phyloP scores from a whole-genome alignment of 1,140 invertebrate genomes.

The Paracyclopina nana region DNA sequence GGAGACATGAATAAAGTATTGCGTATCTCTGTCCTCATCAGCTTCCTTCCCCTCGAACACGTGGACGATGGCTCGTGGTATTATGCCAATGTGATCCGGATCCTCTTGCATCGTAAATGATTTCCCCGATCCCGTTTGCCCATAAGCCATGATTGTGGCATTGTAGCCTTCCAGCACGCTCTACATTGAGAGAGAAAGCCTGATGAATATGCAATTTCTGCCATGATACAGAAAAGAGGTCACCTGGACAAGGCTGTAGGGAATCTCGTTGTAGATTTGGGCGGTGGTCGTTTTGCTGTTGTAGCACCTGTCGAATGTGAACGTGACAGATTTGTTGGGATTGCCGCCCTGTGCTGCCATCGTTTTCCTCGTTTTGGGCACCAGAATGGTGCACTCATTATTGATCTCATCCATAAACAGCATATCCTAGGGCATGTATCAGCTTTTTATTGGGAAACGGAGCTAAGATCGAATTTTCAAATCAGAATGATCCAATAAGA shows the following conservation, averaged over 20 bases:
- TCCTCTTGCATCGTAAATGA: conserved; percentile 16
- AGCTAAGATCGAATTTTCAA: too few relatives aligned
- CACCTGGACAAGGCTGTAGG: conserved; percentile 9
- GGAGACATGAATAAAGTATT: conserved; percentile 5
- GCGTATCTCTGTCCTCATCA: conserved; percentile 11
- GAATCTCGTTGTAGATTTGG: conserved; percentile 13
- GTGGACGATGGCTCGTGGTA: conserved; percentile 11
- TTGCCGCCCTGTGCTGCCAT: background rate
- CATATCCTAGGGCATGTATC: conserved; percentile 4
- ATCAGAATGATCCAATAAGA: too few relatives aligned
- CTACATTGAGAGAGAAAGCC: background rate
- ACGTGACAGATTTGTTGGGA: conserved; percentile 5
- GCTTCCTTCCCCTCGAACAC: conserved; percentile 11
- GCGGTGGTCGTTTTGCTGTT: conserved; percentile 6
- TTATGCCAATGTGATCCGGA: conserved; percentile 13
- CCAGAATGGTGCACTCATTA: conserved; percentile 12
- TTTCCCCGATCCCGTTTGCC: conserved; percentile 14
- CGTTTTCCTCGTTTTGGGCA: background rate
- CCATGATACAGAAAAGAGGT: background rate
- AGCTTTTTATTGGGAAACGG: too few relatives aligned
- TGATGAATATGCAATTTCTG: too few relatives aligned
- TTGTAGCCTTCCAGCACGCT: conserved; percentile 5
- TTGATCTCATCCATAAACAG: conserved; percentile 14
- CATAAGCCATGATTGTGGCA: conserved; percentile 12
- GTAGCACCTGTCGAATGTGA: conserved; percentile 7